These are phyloP conservation scores for Chrysochloris asiatica DNA, from an alignment of 2,113 vertebrate species.

Conservation along the genomic window DNA sequence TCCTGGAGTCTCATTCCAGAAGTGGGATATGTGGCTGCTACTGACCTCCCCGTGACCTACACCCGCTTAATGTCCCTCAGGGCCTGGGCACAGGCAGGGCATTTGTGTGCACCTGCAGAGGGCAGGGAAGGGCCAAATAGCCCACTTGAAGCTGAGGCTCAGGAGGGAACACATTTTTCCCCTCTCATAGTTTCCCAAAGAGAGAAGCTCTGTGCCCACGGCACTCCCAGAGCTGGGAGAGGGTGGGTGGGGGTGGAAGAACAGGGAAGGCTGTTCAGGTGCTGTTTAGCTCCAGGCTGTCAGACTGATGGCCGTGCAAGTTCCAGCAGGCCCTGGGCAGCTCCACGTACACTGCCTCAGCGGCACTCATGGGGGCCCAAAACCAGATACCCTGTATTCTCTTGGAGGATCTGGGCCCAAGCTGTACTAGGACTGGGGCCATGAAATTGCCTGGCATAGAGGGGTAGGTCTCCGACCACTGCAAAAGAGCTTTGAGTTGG, in stretches of 20 bases:
- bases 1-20: neutral
- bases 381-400: neutral
- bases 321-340: conserved; percentile 7
- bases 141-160: neutral
- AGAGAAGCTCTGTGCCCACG: neutral
- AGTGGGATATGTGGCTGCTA: neutral
- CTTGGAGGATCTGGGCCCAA: neutral
- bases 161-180: neutral
- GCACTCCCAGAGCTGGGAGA: conserved; percentile 32
- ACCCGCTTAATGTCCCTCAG: neutral
- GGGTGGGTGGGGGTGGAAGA: neutral
- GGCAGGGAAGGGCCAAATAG: neutral
- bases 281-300: conserved; percentile 24
- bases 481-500: neutral
- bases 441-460: neutral
- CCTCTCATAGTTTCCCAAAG: conserved; percentile 12
- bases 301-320: neutral
- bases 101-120: neutral
- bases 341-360: neutral
- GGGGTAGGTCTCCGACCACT: neutral
- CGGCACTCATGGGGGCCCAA: neutral
- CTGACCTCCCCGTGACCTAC: neutral
- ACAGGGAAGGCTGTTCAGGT: neutral
- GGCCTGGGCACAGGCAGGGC: neutral
- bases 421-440: neutral